Conservation (phyloP, 2,797 vertebrate species). For the Lithobates sylvaticus region DNA sequence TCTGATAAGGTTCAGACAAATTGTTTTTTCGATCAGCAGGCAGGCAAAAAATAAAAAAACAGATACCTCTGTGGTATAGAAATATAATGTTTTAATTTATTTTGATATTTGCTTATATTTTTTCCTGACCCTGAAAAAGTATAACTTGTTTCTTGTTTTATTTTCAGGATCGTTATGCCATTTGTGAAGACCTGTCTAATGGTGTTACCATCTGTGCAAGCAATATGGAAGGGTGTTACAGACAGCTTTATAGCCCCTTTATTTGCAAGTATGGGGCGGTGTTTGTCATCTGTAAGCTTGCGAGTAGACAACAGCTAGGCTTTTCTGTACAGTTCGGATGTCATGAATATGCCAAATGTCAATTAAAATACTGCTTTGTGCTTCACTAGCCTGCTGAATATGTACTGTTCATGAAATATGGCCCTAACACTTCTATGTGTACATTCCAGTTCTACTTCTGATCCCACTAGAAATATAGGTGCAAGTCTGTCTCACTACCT, state of each 20-base stretch:
- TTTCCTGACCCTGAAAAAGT: background rate
- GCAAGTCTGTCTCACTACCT: background rate
- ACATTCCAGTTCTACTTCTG: slow-evolving; percentile 14
- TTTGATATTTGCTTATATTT: background rate
- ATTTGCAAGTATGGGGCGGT: slow-evolving; percentile 81
- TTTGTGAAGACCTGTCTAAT: slow-evolving; percentile 84
- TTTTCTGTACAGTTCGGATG: slow-evolving; percentile 52
- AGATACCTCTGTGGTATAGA: too few species aligned
- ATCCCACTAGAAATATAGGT: background rate
- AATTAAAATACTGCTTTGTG: slow-evolving; percentile 67
- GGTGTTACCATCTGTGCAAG: slow-evolving; percentile 83
- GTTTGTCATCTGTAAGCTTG: slow-evolving; percentile 81
- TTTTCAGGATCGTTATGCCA: slow-evolving; percentile 88
- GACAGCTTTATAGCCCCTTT: slow-evolving; percentile 81
- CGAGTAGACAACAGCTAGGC: slow-evolving; percentile 76
- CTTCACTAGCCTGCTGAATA: slow-evolving; percentile 58
- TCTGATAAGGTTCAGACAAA: too few species aligned
- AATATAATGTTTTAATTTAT: background rate
- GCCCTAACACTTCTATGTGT: slow-evolving; percentile 10
- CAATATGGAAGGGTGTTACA: slow-evolving; percentile 86
- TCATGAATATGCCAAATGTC: slow-evolving; percentile 58
- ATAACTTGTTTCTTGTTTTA: background rate
- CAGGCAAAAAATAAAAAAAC: too few species aligned
- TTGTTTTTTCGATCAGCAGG: too few species aligned
- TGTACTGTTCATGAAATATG: slow-evolving; percentile 62